Base-by-base conservation (phyloP, 92 coral and sea anemone genomes). In the Epizoanthus fatuus region DNA sequence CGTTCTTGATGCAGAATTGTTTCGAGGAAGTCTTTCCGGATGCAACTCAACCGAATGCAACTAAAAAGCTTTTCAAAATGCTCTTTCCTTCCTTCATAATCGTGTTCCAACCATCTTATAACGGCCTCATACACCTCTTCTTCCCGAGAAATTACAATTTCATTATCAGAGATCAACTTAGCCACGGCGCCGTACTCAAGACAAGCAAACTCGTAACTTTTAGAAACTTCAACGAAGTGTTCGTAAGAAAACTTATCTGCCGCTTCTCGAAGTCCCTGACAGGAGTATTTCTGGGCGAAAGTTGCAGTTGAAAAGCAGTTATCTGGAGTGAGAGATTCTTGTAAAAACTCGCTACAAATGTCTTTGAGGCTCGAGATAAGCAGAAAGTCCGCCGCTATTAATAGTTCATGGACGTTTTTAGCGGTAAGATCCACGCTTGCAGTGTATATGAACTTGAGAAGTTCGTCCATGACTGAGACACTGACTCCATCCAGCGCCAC, bases 221-320 rank as follows among this genome's bases (percentile, higher is more conserved):
- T 19, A 7, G 67, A 62, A 12, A 15, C 67, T 62, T 62, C 67
- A 3, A 22, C 67, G 11, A 62, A 62, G 29, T 62, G 67, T 22
- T 62, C 67, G 39, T 7, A 19, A 37, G 67, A 13, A 37, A 62
- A 62, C 11, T 62, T 62, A 19, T 62, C 67, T 37, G 67, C 67
- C 4, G 67, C 67, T 62, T 62, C 15, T 62, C 4, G 13, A 7
- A 62, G 67, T 37, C 35, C 15, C 8, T 12, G n/a, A n/a, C 67
- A 22, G 37, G 39, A 62, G 15, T 22, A 62, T 7, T 62, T 19
- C 14, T 62, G 29, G 10, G 67, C 67, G 38, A 62, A 62, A 62
- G 37, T n/a, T 12, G 67, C 67, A 14, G 67, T 62, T 2, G 67
- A 62, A n/a, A 62, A 62, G 29, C 67, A 62, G 67, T 62, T 62